phyloP scores from a whole-genome alignment of 2,888 invertebrate species.

The Leptinotarsa peninsularis region DNA sequence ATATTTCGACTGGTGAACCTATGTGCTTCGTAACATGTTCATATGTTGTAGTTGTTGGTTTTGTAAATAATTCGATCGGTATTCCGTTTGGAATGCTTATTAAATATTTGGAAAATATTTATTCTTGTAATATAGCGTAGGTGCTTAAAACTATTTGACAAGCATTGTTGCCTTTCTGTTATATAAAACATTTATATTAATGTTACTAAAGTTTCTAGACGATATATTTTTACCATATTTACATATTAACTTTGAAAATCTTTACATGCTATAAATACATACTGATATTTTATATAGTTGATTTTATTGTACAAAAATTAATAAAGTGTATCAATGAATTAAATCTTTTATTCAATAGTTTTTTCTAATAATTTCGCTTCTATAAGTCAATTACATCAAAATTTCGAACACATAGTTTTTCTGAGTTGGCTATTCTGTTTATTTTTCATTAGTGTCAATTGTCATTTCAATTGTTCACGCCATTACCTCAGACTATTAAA shows the following conservation, averaged over 20 bases:
- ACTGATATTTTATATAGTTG: constrained; percentile 46
- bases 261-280: constrained; percentile 40
- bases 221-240: constrained; percentile 54
- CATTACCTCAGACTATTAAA: too few species aligned
- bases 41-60: constrained; percentile 24
- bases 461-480: too few species aligned
- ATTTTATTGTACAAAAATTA: constrained; percentile 49
- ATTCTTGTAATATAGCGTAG: constrained; percentile 43
- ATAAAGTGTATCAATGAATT: constrained; percentile 32
- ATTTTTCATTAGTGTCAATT: too few species aligned
- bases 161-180: constrained; percentile 46
- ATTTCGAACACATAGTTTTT: too few species aligned
- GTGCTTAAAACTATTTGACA: constrained; percentile 33
- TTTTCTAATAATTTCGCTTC: too few species aligned
- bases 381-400: too few species aligned
- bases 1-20: not conserved
- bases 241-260: constrained; percentile 42
- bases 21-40: constrained; percentile 23
- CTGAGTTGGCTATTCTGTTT: too few species aligned
- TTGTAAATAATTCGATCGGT: constrained; percentile 39
- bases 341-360: not conserved
- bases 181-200: constrained; percentile 44
- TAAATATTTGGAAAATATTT: constrained; percentile 39
- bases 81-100: constrained; percentile 27
- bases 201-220: constrained; percentile 53